Evolutionary conservation across 2,113 vertebrate genomes (phyloP).

Genomic region (Isichthys henryi): DNA sequence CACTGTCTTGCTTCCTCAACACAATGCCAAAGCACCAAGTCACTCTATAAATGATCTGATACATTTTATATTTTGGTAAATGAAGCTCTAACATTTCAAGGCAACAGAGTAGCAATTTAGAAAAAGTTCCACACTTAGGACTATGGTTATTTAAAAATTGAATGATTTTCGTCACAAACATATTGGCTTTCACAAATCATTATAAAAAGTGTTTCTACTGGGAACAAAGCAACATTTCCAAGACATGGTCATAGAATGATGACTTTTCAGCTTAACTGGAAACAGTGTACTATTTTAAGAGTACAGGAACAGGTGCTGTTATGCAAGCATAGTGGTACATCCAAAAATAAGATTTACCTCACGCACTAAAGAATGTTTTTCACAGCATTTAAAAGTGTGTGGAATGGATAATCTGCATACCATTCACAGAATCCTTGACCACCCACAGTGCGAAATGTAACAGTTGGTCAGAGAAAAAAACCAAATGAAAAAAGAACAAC

Average conservation of each 20-base stretch:
- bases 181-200: conserved; percentile 2
- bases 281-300: conserved; percentile 1
- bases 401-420: background rate
- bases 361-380: conserved; percentile 2
- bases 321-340: background rate
- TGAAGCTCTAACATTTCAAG: background rate
- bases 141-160: background rate
- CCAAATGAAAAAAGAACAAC: background rate
- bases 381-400: background rate
- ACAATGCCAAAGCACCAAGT: background rate
- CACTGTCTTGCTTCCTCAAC: background rate
- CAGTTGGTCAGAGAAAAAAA: background rate
- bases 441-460: conserved; percentile 15
- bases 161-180: background rate
- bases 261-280: background rate
- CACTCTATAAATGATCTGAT: background rate
- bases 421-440: conserved; percentile 11
- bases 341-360: conserved; percentile 15
- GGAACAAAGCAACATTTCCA: background rate
- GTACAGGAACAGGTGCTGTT: background rate
- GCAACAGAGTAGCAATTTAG: background rate
- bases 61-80: background rate
- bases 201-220: background rate
- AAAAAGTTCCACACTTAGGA: background rate
- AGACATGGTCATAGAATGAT: background rate